These are phyloP conservation scores for Erythrocebus patas DNA, from an alignment of 2,113 vertebrate genomes.

Conservation along the genomic window DNA sequence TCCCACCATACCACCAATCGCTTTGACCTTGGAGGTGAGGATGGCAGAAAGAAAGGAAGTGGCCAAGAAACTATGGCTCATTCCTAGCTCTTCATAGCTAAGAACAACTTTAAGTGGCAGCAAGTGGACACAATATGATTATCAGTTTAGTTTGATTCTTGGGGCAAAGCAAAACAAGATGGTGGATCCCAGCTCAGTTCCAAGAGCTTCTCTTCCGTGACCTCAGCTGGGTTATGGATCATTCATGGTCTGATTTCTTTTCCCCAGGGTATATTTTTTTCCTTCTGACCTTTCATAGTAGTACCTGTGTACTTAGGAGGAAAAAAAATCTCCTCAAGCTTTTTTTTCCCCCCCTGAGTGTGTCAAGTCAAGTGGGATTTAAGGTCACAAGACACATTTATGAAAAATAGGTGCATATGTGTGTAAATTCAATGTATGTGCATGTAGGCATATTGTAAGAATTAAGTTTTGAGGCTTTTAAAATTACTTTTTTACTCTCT, in stretches of 20 bases:
- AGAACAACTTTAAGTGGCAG: not conserved
- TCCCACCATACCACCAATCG: not conserved
- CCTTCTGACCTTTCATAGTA: not conserved
- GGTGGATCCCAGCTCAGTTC: not conserved
- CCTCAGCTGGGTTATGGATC: not conserved
- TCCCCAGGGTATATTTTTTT: not conserved
- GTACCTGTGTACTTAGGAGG: not conserved
- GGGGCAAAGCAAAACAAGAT: not conserved
- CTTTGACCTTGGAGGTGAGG: not conserved
- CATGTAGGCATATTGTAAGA: not conserved
- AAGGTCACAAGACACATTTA: not conserved
- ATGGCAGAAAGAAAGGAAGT: not conserved
- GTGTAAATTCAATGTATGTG: not conserved
- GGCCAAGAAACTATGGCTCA: not conserved
- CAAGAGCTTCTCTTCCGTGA: not conserved
- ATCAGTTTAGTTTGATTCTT: not conserved
- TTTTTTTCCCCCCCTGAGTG: not conserved
- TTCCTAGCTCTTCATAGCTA: not conserved
- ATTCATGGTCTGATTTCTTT: not conserved
- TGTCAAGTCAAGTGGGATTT: not conserved
- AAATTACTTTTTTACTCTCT: not conserved
- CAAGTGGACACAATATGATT: too few relatives aligned
- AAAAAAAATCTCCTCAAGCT: not conserved
- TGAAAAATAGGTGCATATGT: not conserved
- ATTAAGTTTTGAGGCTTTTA: not conserved